Base-by-base conservation (phyloP, 1,140 invertebrate species). In the Alviniconcha marisindica region DNA sequence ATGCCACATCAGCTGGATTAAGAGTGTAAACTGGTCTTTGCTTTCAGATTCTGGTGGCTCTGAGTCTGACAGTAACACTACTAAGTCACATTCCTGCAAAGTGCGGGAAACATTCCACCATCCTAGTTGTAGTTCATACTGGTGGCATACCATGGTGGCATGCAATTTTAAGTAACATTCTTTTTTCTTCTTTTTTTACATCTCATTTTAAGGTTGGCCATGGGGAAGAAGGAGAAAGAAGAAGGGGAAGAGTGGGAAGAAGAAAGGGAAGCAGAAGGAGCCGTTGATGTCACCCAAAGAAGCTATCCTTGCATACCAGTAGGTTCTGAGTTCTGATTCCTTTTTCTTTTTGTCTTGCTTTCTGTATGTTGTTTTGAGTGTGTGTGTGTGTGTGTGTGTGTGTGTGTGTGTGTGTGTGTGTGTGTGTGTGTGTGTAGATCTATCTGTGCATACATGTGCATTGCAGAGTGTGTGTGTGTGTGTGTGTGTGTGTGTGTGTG, bases 261-360 rank as follows among this genome's bases (percentile, higher is more conserved):
- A 90, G 81, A 88, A 89, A 77, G 88, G 88, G 48, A 92, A 92
- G 83, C 81, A 78, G 21, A 91, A 89, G 83, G 91, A 92, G 82
- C 88, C 91, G 33, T 87, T 91, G 85, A 92, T 93, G 89, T 91
- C 92, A 80, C 88, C 89, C 51, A 88, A 91, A 83, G 92, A 93
- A 87, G 92, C 91, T 12, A 90, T 93, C 60, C 66, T 92, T 66
- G 92, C 89, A 7, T 93, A 92, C 83, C 89, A 92, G 92, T 93
- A 87, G 87, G 90, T 87, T 48, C 5, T 48, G n/a, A n/a, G 5
- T 48, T 48, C 44, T 48, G 44, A 18, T 48, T 48, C 7, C 44
- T 48, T 48, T 48, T 18, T 48, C 44, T 48, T 48, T 48, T 48
- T 48, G 44, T 48, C 18, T 48, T 48, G 18, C 44, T 48, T 48